These are phyloP conservation scores for Anas acuta DNA, from an alignment of 2,797 vertebrate genomes.

Conservation along the genomic window DNA sequence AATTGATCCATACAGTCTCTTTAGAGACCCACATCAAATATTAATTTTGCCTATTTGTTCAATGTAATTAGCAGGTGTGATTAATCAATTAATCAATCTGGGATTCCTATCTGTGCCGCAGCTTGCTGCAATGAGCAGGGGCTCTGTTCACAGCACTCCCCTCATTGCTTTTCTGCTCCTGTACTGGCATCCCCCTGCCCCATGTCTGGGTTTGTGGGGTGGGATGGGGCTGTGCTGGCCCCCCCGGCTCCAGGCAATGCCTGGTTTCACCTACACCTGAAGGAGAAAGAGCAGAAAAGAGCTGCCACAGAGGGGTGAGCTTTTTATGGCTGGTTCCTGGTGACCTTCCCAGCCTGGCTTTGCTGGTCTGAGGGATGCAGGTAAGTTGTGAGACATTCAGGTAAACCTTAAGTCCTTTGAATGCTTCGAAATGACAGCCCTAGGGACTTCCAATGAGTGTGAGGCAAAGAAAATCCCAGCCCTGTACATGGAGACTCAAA, in stretches of 20 bases:
- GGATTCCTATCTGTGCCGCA: conserved; percentile 4
- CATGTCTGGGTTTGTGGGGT: fast-evolving
- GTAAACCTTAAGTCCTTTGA: neutral
- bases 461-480: neutral
- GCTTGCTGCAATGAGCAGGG: neutral
- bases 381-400: neutral
- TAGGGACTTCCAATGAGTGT: neutral
- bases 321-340: neutral
- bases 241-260: neutral
- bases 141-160: neutral
- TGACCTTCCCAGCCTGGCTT: neutral
- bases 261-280: neutral
- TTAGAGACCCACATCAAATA: conserved; percentile 59
- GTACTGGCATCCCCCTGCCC: neutral
- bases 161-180: neutral
- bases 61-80: conserved; percentile 64
- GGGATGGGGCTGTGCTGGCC: neutral
- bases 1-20: conserved; percentile 63
- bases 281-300: neutral
- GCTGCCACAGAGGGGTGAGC: neutral
- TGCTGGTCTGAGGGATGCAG: neutral
- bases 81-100: conserved; percentile 71
- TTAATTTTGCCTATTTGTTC: conserved; percentile 62
- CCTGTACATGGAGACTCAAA: neutral
- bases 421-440: neutral